Percentiles rank a stretch among this genome's conserved stretches.
phyloP scores from a whole-genome alignment of 1,140 invertebrate genomes.

The Reticulitermes speratus region DNA sequence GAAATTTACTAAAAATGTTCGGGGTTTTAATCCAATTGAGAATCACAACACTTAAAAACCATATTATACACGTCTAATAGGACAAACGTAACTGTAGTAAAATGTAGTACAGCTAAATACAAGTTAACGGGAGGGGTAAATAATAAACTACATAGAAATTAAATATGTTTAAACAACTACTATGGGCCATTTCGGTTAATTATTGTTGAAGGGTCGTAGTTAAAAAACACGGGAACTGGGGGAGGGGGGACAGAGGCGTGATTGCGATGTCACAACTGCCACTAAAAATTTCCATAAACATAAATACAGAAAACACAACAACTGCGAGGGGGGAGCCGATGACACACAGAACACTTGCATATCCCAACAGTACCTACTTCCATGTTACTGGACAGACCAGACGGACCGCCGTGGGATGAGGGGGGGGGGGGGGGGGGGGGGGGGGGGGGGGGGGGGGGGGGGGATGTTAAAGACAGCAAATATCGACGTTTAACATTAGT shows the following conservation, averaged over 20 bases:
- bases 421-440: too few species aligned
- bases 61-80: not conserved
- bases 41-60: not conserved
- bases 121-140: not conserved
- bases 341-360: slow-evolving; percentile 8
- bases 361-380: not conserved
- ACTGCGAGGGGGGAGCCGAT: too few species aligned
- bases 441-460: too few species aligned
- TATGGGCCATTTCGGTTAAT: not conserved
- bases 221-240: not conserved
- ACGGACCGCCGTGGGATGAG: too few species aligned
- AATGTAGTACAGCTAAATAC: not conserved
- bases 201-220: not conserved
- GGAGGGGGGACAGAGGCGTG: not conserved
- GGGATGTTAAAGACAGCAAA: not conserved
- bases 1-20: too few species aligned
- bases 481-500: not conserved
- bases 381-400: not conserved
- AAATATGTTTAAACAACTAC: not conserved
- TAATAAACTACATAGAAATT: not conserved
- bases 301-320: not conserved
- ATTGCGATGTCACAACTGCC: not conserved
- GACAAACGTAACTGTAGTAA: not conserved
- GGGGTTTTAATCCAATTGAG: too few species aligned
- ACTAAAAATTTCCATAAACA: slow-evolving; percentile 14